Evolutionary conservation across 2,113 vertebrate species (phyloP).

Genomic region (Dicaeum eximium): DNA sequence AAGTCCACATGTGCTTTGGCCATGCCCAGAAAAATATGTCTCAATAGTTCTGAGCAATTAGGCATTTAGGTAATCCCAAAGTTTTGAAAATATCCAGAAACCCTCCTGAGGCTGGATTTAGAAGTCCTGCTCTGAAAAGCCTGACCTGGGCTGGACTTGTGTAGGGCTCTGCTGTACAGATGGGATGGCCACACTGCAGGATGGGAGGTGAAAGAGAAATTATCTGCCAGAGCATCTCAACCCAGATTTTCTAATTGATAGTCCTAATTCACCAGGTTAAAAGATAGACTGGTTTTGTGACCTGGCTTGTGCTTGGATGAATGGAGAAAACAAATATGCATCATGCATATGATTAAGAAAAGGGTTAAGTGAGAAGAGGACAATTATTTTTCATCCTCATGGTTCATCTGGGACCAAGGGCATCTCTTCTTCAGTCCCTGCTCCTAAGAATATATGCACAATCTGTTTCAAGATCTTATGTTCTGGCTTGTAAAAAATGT

Average conservation of each 20-base stretch:
- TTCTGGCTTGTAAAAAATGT: constrained; percentile 19
- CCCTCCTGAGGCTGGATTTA: not conserved
- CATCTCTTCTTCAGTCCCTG: not conserved
- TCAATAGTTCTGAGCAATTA: not conserved
- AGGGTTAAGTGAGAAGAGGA: not conserved
- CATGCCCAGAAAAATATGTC: not conserved
- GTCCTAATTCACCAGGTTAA: not conserved
- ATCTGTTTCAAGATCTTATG: not conserved
- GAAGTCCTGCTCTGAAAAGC: not conserved
- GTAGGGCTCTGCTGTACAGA: not conserved
- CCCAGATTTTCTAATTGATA: not conserved
- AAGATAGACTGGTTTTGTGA: not conserved
- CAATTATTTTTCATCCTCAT: not conserved
- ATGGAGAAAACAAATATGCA: not conserved
- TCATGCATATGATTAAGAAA: not conserved
- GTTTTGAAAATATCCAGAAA: not conserved
- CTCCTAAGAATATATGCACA: not conserved
- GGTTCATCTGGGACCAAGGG: not conserved
- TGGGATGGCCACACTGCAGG: not conserved
- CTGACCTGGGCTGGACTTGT: not conserved
- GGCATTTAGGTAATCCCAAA: not conserved
- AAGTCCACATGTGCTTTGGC: not conserved
- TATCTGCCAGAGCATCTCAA: not conserved
- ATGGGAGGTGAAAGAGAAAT: not conserved
- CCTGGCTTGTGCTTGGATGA: not conserved